Percentiles rank a stretch among this genome's conserved stretches.
phyloP scores from a whole-genome alignment of 2,888 invertebrate species.

The Baccha elongata region DNA sequence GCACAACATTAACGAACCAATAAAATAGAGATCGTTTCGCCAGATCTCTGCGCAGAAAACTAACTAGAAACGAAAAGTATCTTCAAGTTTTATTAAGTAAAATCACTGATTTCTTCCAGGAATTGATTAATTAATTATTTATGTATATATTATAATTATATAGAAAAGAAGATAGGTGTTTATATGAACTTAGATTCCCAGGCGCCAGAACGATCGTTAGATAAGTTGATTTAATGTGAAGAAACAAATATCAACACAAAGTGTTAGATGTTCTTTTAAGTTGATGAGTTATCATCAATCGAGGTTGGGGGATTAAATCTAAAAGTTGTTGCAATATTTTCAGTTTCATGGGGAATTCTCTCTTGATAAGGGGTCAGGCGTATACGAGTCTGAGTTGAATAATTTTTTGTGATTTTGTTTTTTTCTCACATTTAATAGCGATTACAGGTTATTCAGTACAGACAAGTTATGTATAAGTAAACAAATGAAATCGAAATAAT shows the following conservation, averaged over 20 bases:
- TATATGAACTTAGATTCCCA: conserved; percentile 21
- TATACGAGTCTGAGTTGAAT: background rate
- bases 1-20: background rate
- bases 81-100: conserved; percentile 31
- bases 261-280: background rate
- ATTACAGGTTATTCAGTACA: too few relatives aligned
- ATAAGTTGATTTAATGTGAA: conserved; percentile 22
- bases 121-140: background rate
- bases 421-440: too few relatives aligned
- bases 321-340: background rate
- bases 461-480: too few relatives aligned
- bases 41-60: conserved; percentile 26
- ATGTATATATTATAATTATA: background rate
- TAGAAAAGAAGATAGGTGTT: conserved; percentile 2
- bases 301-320: too few relatives aligned
- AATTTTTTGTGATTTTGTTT: too few relatives aligned
- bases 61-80: conserved; percentile 20
- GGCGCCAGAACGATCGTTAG: conserved; percentile 15
- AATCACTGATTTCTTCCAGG: conserved; percentile 11
- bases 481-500: too few relatives aligned
- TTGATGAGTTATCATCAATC: background rate
- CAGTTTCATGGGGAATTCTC: conserved; percentile 7
- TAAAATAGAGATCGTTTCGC: conserved; percentile 10
- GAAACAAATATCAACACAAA: background rate
- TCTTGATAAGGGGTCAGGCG: conserved; percentile 4